These are phyloP conservation scores for Stegastes partitus DNA, from an alignment of 2,113 vertebrate species.

Conservation along the genomic window DNA sequence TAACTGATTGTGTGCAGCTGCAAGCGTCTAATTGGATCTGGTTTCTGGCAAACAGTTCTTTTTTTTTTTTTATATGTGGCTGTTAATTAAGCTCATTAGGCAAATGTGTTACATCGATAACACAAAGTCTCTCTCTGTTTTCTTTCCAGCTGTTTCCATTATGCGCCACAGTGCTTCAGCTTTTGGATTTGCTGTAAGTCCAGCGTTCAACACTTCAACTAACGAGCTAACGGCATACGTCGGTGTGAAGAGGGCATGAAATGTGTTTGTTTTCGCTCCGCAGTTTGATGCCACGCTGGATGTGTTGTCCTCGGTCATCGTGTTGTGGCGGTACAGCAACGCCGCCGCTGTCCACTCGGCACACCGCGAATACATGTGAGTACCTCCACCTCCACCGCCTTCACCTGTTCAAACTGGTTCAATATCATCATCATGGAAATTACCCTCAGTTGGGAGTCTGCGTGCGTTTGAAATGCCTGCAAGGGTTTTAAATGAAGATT, in stretches of 20 bases:
- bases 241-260: neutral
- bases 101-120: neutral
- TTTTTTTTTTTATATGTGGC: too few relatives aligned
- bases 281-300: conserved; percentile 97
- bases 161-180: conserved; percentile 97
- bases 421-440: too few relatives aligned
- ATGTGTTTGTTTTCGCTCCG: conserved; percentile 48
- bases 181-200: conserved; percentile 98
- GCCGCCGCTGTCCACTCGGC: conserved; percentile 96
- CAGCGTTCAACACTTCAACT: neutral
- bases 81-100: too few relatives aligned
- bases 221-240: too few relatives aligned
- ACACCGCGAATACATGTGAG: conserved; percentile 97
- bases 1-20: too few relatives aligned
- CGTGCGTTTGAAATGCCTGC: too few relatives aligned
- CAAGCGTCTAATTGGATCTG: too few relatives aligned
- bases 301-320: conserved; percentile 94
- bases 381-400: conserved; percentile 56
- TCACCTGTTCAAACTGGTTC: too few relatives aligned
- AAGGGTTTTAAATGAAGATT: too few relatives aligned
- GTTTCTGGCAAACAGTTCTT: too few relatives aligned
- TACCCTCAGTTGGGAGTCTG: too few relatives aligned
- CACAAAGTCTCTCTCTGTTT: conserved; percentile 11
- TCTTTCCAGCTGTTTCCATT: conserved; percentile 90
- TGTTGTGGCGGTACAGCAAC: conserved; percentile 99